Evolutionary conservation across 2,113 vertebrate species (phyloP), one percentile per base, ranked within the genome.

Genomic region (Lepisosteus osseus): DNA sequence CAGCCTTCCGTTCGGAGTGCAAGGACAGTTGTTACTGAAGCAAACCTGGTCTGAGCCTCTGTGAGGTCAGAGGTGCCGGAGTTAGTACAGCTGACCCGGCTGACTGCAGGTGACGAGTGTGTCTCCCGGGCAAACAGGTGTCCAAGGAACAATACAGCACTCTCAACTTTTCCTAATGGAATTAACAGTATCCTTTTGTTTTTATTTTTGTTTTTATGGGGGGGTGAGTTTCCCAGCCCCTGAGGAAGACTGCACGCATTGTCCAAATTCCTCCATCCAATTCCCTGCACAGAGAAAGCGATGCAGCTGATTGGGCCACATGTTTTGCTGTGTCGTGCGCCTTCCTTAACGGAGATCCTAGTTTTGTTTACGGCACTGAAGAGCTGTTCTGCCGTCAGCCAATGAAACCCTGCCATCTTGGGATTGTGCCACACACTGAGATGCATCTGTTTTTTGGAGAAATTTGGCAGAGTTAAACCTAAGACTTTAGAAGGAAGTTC

Each of bases 241-340:
- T 17, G 47, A 40, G 9, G 29, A 12, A 40, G n/a, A 40, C 29
- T 17, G 17, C 44, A 29, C 13, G 11, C n/a, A 29, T 54, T 9
- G 44, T 5, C 6, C 41, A 12, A 14, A 63, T 64, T 55, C 44
- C 13, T 65, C 5, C 13, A 41, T 17, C 17, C 7, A 7, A 71
- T 47, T 59, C 44, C 45, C 12, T 29, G 29, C 29, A 29, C 29
- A 29, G 29, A 29, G 29, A 29, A 29, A 4, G 8, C 17, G 63
- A 63, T 45, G 43, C 82, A 85, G 79, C 78, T 86, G 68, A 81
- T 65, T 74, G 62, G 69, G 62, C 71, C 72, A 59, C 77, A 79
- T 62, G 78, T 56, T 65, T 44, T 65, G 14, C 72, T 17, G n/a
- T 13, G 68, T 78, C 8, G 75, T 61, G 59, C 72, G 59, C 43